Conservation (phyloP, 2,888 invertebrate species). For the Hypsopygia costalis region DNA sequence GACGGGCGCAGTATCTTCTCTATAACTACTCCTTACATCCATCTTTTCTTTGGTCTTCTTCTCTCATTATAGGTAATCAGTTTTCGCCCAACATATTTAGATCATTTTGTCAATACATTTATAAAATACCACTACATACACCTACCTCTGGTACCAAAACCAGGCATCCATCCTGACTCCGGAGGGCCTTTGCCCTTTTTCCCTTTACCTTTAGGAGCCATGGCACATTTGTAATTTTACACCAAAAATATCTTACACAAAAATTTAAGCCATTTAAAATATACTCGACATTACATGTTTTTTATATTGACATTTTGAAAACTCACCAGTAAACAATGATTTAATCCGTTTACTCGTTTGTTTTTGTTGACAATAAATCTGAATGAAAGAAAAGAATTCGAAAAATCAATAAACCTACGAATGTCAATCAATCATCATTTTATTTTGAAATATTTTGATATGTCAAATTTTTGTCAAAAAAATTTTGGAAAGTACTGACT, state of each 20-base stretch:
- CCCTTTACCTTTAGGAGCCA: constrained; percentile 52
- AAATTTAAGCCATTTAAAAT: constrained; percentile 28
- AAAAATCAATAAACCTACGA: constrained; percentile 4
- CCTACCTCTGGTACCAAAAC: constrained; percentile 71
- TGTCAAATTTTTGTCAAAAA: no score
- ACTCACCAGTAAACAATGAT: constrained; percentile 35
- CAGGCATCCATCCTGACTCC: constrained; percentile 74
- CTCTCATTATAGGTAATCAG: no score
- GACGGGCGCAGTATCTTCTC: no score
- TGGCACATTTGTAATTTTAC: constrained; percentile 27
- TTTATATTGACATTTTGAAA: constrained; percentile 25
- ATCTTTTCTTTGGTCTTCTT: no score
- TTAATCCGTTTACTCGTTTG: constrained; percentile 24
- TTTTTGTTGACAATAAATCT: constrained; percentile 19
- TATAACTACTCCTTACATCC: no score
- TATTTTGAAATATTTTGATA: no score
- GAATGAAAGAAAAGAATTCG: no score
- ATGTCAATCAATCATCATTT: no score
- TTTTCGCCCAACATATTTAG: no score
- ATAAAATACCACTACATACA: no score
- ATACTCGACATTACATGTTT: constrained; percentile 50
- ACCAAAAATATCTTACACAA: constrained; percentile 27
- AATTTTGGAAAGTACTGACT: no score
- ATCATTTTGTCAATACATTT: no score
- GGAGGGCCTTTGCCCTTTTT: constrained; percentile 48